Percentiles rank a stretch among this genome's conserved stretches.
Evolutionary conservation across 2,797 vertebrate genomes (phyloP).

Genomic region (Sciurus vulgaris): DNA sequence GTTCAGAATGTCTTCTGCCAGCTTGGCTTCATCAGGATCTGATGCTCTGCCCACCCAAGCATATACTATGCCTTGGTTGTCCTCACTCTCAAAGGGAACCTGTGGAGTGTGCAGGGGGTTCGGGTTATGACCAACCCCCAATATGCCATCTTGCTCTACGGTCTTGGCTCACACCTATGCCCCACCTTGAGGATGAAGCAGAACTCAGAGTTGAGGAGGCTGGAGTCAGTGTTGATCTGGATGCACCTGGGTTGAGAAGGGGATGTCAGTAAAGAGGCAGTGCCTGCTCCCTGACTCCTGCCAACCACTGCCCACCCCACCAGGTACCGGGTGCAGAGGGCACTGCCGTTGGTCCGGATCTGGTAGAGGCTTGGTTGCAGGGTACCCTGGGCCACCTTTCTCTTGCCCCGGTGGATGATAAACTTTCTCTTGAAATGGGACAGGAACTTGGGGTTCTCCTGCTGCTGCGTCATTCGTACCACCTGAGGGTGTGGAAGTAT

Average conservation of each 20-base stretch:
- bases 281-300: rapidly evolving
- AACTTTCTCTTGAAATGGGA: conserved; percentile 99
- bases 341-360: conserved; percentile 97
- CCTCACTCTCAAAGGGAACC: conserved; percentile 99
- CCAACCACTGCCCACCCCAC: rapidly evolving
- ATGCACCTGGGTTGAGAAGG: conserved; percentile 90
- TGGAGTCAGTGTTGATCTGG: conserved; percentile 95
- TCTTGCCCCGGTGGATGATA: conserved; percentile 97
- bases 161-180: rapidly evolving
- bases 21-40: conserved; percentile 97
- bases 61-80: conserved; percentile 99
- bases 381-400: conserved; percentile 91
- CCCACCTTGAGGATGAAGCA: conserved; percentile 98
- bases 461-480: conserved; percentile 99
- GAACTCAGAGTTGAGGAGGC: conserved; percentile 97
- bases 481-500: conserved; percentile 89
- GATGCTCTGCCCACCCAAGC: conserved; percentile 98
- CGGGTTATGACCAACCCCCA: background rate
- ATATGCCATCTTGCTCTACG: rapidly evolving
- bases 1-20: conserved; percentile 98
- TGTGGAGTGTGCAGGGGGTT: conserved; percentile 74
- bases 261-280: background rate
- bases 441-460: conserved; percentile 99
- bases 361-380: conserved; percentile 98
- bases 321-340: conserved; percentile 95